phyloP scores from a whole-genome alignment of 2,113 vertebrate genomes.

The Orthonyx spaldingii region DNA sequence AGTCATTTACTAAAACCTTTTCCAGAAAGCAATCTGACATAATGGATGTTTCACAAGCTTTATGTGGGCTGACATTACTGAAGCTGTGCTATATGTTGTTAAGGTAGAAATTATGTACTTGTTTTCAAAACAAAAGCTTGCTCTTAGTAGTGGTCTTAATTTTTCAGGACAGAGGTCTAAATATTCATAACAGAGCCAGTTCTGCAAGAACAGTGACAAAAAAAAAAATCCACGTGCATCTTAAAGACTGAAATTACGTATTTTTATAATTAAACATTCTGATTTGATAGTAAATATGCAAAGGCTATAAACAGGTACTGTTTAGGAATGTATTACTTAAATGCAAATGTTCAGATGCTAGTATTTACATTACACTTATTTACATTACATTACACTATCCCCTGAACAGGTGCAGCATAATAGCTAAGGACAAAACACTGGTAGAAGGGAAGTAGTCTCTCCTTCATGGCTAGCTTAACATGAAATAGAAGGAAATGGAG shows the following conservation, averaged over 20 bases:
- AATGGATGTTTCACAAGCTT: background rate
- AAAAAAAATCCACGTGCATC: background rate
- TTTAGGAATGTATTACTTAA: background rate
- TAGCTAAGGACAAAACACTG: background rate
- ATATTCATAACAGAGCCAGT: background rate
- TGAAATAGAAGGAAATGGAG: constrained; percentile 11
- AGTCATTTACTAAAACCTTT: background rate
- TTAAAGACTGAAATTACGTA: background rate
- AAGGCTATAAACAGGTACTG: background rate
- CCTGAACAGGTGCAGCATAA: background rate
- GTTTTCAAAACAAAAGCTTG: background rate
- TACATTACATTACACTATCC: no score
- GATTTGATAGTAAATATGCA: background rate
- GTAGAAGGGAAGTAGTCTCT: constrained; percentile 1
- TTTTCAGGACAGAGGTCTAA: background rate
- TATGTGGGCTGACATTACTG: background rate
- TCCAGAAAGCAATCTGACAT: background rate
- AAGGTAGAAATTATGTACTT: background rate
- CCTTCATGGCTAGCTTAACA: constrained; percentile 24
- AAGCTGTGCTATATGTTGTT: background rate
- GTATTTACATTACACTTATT: background rate
- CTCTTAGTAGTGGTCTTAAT: background rate
- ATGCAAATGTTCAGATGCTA: background rate
- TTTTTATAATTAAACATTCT: background rate
- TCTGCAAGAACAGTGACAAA: background rate